Base-by-base conservation (phyloP, 2,113 vertebrate species). In the Centropristis striata region DNA sequence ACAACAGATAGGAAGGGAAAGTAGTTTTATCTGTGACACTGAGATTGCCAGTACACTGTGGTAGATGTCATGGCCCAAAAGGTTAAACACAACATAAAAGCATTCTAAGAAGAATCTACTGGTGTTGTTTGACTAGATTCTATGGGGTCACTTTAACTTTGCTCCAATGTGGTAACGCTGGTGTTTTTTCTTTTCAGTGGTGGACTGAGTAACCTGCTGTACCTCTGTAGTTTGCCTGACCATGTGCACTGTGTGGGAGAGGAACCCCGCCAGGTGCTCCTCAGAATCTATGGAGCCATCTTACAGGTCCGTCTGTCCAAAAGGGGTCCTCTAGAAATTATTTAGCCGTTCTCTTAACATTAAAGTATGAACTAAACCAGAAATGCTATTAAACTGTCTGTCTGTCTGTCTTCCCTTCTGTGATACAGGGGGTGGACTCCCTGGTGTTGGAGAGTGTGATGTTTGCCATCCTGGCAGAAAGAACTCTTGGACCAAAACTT, bases 401-500 rank as follows among this genome's bases (percentile, higher is more conserved):
- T n/a, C n/a, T n/a, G n/a, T n/a, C n/a, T 55, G 39, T 64, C 11
- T 71, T 14, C 49, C 12, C 64, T 9, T 53, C 16, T 47, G 8
- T 65, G 23, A 44, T 6, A 3, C 83, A 99, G 97, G 97, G 96
- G 0, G 96, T 97, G 81, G 97, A 98, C 82, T 97, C 97, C 0
- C 88, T 99, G 82, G 97, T 99, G 9, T 92, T 96, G 36, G 96
- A 98, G 85, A 98, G 98, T 4, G 97, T 99, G 72, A 98, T 99
- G 97, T 99, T 99, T 69, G 97, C 98, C 74, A 97, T 99, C 84
- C 95, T 99, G 84, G 98, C 98, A 0, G 97, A 99, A 85, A 91
- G 97, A 61, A 83, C 90, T 0, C 91, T 99, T 64, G 98, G 98
- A 2, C 98, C 98, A 0, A 96, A 92, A 58, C 96, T 99, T n/a